Base-by-base conservation (phyloP, 1,140 invertebrate species). In the Plodia interpunctella region DNA sequence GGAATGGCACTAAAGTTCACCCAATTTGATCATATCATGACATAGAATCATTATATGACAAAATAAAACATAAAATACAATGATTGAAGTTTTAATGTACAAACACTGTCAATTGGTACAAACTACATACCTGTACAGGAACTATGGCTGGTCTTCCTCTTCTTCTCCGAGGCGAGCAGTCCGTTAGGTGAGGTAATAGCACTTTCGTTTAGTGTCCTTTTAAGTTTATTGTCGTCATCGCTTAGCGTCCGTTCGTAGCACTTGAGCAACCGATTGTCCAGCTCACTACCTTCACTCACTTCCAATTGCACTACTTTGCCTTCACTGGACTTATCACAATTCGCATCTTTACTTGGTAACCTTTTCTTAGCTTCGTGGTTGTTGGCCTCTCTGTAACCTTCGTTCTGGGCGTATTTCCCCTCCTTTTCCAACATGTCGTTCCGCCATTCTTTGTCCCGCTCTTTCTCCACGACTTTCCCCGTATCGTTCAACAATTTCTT, bases 91-190 rank as follows among this genome's bases (percentile, higher is more conserved):
- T 25, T 25, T 25, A 25, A 3, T 25, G 21, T 25, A 6, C 6
- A 25, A 25, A 25, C n/a, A 25, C 21, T 25, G 21, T 25, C 2
- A 25, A 3, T 25, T 25, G 21, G 2, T 25, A 25, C 6, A 25
- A 25, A 51, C 74, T 73, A 68, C 74, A 68, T 76, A 88, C 84
- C 84, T 83, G 87, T 75, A 80, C 83, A 89, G 75, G 83, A 84
- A 78, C 79, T 81, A 76, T 88, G 84, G 81, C 90, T 91, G 55
- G 90, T 79, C 53, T 92, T 89, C 66, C 91, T 78, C 71, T 91
- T 91, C 76, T 91, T 92, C 63, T 92, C 91, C 0, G 84, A 84
- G 55, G 80, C 66, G 53, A 90, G 78, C 25, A 91, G 73, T 61
- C 90, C 90, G 55, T 91, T 91, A 49, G 87, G 78, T 59, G 80